phyloP scores from a whole-genome alignment of 2,797 vertebrate genomes.

The Mallotus villosus region DNA sequence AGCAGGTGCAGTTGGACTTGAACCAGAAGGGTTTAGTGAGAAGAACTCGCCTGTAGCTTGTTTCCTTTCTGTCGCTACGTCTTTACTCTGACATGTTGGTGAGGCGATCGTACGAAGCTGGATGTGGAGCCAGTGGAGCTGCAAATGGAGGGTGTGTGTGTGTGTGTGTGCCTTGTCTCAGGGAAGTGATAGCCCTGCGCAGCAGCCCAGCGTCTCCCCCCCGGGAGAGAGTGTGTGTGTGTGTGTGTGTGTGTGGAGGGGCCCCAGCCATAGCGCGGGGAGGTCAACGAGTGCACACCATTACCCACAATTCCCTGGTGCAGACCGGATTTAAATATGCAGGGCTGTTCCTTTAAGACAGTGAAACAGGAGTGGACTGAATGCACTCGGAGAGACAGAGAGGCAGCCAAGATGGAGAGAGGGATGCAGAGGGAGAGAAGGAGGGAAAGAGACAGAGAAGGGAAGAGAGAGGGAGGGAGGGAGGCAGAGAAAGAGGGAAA shows the following conservation, averaged over 20 bases:
- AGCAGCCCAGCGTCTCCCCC: conserved; percentile 66
- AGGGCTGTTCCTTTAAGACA: conserved; percentile 78
- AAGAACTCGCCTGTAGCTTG: no score
- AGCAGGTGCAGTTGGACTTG: no score
- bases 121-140: conserved; percentile 12
- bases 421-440: conserved; percentile 43
- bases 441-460: conserved; percentile 24
- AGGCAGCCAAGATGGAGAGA: conserved; percentile 66
- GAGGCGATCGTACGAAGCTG: background rate
- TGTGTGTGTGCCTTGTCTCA: conserved; percentile 48
- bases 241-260: conserved; percentile 12
- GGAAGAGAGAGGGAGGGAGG: conserved; percentile 24
- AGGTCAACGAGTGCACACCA: conserved; percentile 79
- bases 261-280: conserved; percentile 67
- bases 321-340: conserved; percentile 64
- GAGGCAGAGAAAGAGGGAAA: conserved; percentile 56
- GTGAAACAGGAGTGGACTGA: conserved; percentile 73
- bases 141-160: background rate
- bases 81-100: background rate
- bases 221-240: conserved; percentile 36
- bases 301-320: conserved; percentile 76
- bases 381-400: conserved; percentile 61
- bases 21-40: no score
- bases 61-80: background rate
- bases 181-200: conserved; percentile 65